Percentiles rank a stretch among this genome's conserved stretches.
phyloP scores from a whole-genome alignment of 2,113 vertebrate species.

The Orycteropus afer region DNA sequence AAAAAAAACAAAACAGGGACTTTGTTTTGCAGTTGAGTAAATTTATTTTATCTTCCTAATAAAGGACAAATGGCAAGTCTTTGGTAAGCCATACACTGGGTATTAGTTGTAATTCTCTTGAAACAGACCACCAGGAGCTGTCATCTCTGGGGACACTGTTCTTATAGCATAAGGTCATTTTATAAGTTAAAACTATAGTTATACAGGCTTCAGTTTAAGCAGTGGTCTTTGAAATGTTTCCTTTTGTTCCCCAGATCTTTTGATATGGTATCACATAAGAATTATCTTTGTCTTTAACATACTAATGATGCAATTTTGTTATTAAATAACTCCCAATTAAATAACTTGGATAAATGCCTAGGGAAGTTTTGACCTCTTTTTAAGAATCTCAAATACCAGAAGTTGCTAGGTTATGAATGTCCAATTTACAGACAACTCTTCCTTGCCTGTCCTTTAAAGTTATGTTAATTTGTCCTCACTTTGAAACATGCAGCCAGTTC shows the following conservation, averaged over 20 bases:
- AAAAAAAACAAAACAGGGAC: neutral
- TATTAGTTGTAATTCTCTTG: neutral
- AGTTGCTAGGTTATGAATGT: too few species aligned
- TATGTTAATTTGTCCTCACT: too few species aligned
- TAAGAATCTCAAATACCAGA: neutral
- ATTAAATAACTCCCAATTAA: neutral
- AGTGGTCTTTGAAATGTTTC: neutral
- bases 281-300: neutral
- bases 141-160: rapidly evolving
- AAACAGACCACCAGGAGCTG: neutral
- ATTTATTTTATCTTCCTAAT: too few species aligned
- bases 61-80: too few species aligned
- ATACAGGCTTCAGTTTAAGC: neutral
- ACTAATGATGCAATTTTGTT: neutral
- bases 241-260: neutral
- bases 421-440: too few species aligned
- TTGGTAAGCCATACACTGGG: neutral
- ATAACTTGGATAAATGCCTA: neutral
- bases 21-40: neutral
- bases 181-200: neutral
- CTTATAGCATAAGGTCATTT: neutral
- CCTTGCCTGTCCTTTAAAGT: too few species aligned
- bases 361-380: neutral
- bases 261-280: rapidly evolving
- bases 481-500: too few species aligned